Base-by-base conservation (phyloP, 2,113 vertebrate genomes). In the Sprattus sprattus region DNA sequence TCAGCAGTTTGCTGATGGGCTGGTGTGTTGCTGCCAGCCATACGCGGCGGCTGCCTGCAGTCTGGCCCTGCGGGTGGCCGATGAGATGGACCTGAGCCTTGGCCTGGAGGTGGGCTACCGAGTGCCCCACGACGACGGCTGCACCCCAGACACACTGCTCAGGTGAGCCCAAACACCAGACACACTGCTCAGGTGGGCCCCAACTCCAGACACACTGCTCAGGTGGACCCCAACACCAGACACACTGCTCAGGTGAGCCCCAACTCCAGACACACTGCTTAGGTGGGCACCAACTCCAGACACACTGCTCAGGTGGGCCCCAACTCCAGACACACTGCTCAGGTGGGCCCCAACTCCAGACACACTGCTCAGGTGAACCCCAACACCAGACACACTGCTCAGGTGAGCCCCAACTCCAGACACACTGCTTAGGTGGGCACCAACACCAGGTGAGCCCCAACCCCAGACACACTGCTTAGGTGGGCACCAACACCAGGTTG, bases 31-130 rank as follows among this genome's bases (percentile, higher is more conserved):
- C 84, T 96, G 96, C 0, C 97, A 99, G 89, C 98, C 97, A 0
- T 92, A 96, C 82, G 94, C 96, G 0, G 94, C 95, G 86, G 97
- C 97, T 0, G 97, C 97, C 10, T 94, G 95, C 86, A 97, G 97
- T 92, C 92, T 99, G 88, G 96, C 98, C 1, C 91, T 98, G 13
- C 95, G 95, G 0, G 97, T 99, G 89, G 98, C 98, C 0, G 98
- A 99, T 4, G 98, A 99, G 93, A 99, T 99, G 98, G 98, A 99
- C 93, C 94, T 99, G 60, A 98, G 96, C 75, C 89, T 99, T 92
- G 98, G 98, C 82, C 95, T 98, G 16, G 98, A 99, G 93, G 95
- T 99, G 32, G 97, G 98, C 83, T 99, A 99, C 94, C 95, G 96
- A 32, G 95, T 98, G 80, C 95, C 97, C 2, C 96, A 98, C 0